A percentile compares a stretch with the other conserved stretches of the same genome.
phyloP scores from a whole-genome alignment of 2,888 invertebrate genomes.

The Carpatolechia fugitivella region DNA sequence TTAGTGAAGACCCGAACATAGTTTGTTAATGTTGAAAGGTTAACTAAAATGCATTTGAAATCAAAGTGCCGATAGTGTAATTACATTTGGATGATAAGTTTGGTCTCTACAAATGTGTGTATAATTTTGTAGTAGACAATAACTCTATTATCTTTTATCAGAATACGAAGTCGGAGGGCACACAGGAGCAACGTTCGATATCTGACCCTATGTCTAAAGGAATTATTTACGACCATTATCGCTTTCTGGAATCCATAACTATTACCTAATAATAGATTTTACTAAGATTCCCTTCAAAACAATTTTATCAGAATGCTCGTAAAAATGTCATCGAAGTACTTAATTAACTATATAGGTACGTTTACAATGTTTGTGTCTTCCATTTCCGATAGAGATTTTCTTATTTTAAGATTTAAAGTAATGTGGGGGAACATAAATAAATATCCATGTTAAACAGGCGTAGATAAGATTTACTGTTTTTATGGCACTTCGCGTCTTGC shows the following conservation, averaged over 20 bases:
- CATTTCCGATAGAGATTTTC: neutral
- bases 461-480: no score
- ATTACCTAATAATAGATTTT: constrained; percentile 64
- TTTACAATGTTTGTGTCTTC: neutral
- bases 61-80: constrained; percentile 30
- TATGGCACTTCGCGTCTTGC: no score
- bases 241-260: constrained; percentile 38
- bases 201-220: constrained; percentile 54
- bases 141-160: constrained; percentile 23
- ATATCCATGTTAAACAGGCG: no score
- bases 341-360: neutral
- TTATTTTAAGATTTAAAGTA: no score
- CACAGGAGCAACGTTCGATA: constrained; percentile 64
- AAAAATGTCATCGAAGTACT: constrained; percentile 7
- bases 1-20: neutral
- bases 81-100: constrained; percentile 31
- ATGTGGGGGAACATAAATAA: no score
- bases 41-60: constrained; percentile 10
- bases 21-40: neutral
- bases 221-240: constrained; percentile 68
- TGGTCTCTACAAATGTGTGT: constrained; percentile 38
- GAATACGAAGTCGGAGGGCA: constrained; percentile 53
- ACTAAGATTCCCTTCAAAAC: constrained; percentile 29
- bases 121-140: constrained; percentile 13
- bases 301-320: constrained; percentile 8